Evolutionary conservation across 2,113 vertebrate genomes (phyloP), one percentile per base, ranked within the genome.

Genomic region (Cephalopterus ornatus): DNA sequence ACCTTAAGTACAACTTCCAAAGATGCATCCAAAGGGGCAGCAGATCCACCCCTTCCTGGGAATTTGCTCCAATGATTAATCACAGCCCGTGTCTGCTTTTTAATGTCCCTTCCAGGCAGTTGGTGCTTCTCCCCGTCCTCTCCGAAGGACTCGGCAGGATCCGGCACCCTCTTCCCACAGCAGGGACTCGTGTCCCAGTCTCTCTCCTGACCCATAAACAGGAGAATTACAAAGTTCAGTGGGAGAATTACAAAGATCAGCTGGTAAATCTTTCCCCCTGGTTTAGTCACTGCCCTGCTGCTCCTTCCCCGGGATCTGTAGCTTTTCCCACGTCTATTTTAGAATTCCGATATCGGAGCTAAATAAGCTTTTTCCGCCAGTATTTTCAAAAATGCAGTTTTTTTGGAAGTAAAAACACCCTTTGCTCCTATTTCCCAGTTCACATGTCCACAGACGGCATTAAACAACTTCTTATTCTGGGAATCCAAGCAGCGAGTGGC

Each of bases 301-400:
- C 78, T 83, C 59, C 55, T 73, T 17, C 56, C 15, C 46, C 15
- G 19, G 10, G 10, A 47, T 37, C 63, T 61, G 32, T 13, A 41
- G n/a, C 52, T 87, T 91, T 67, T 92, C 91, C 86, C 91, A 96
- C 8, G 24, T 35, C 83, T 86, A 55, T 84, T 95, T 93, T 63
- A 84, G 80, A 78, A 74, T 0, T 23, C 0, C 0, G 58, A 5
- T 16, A 42, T 30, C 5, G 0, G 21, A 68, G 39, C 79, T 86
- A 71, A 83, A 77, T 7, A 82, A 61, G 10, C 20, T 52, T 33
- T 33, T 39, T 62, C 14, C 20, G 39, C 6, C 24, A 24, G 3
- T 11, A 9, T 70, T 77, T 85, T 68, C 79, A 85, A 15, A 47
- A 68, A 62, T 16, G 33, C 66, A 41, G 11, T 27, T 80, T 56